A percentile compares a stretch with the other conserved stretches of the same genome.
Conservation (phyloP, 2,797 vertebrate genomes). For the Sebastes reedi region DNA sequence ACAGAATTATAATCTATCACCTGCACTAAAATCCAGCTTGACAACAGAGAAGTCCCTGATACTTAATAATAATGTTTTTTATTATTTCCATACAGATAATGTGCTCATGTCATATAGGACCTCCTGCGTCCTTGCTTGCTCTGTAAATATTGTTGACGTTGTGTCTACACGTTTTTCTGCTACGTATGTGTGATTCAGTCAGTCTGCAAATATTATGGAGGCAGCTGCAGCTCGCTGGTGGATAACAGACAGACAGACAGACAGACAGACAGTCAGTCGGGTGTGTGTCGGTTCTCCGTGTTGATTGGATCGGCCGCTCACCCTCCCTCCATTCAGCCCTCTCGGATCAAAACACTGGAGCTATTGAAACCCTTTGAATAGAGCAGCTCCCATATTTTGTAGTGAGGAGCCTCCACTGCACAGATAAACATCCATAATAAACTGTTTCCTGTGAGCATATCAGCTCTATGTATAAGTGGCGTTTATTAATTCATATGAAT, state of each 20-base stretch:
- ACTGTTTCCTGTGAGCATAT: not conserved
- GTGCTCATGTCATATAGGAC: accelerated
- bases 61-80: not conserved
- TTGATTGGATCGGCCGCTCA: slow-evolving; percentile 71
- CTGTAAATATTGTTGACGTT: not conserved
- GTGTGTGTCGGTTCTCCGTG: slow-evolving; percentile 61
- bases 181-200: not conserved
- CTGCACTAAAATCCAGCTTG: not conserved
- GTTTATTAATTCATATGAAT: not conserved
- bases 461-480: too few species aligned
- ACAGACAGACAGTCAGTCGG: slow-evolving; percentile 36
- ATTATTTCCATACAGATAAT: not conserved
- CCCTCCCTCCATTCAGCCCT: slow-evolving; percentile 55
- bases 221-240: slow-evolving; percentile 26
- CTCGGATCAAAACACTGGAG: slow-evolving; percentile 53
- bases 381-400: not conserved
- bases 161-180: not conserved
- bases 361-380: not conserved
- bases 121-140: not conserved
- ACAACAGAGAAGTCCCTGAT: not conserved
- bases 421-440: not conserved
- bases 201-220: slow-evolving; percentile 24
- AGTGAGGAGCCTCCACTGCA: not conserved
- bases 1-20: not conserved
- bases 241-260: not conserved